These are phyloP conservation scores for Epinephelus moara DNA, from an alignment of 2,113 vertebrate genomes.

Conservation along the genomic window DNA sequence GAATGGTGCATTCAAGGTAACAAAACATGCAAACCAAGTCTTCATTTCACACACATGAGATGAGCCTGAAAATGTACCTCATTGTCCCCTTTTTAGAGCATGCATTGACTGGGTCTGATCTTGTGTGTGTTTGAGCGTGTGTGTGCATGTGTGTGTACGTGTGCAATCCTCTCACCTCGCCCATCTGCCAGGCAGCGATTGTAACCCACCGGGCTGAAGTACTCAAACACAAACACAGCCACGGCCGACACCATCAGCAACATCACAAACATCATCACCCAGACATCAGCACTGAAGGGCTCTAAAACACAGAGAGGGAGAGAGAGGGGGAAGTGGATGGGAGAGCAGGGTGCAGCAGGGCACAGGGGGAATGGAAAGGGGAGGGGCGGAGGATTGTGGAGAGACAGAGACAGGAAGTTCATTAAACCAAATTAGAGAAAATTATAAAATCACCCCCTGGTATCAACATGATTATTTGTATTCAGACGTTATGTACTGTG, in stretches of 20 bases:
- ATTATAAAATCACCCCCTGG: conserved; percentile 19
- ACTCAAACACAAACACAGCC: conserved; percentile 97
- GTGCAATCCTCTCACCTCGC: conserved; percentile 89
- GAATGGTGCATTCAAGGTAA: conserved; percentile 52
- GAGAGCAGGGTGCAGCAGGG: not conserved
- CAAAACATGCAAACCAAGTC: conserved; percentile 1
- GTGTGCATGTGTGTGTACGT: conserved; percentile 3
- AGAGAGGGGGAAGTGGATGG: not conserved
- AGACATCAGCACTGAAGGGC: conserved; percentile 98
- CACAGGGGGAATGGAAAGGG: conserved; percentile 14
- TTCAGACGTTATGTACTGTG: conserved; percentile 7
- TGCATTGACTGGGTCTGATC: conserved; percentile 4
- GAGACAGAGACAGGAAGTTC: conserved; percentile 47
- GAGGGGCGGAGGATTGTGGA: not conserved
- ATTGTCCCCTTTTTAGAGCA: conserved; percentile 33
- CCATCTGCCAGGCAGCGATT: conserved; percentile 99
- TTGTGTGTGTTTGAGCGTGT: conserved; percentile 16
- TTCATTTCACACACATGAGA: conserved; percentile 16
- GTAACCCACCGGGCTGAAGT: conserved; percentile 99
- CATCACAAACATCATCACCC: conserved; percentile 99
- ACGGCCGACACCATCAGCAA: conserved; percentile 97
- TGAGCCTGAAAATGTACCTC: conserved; percentile 26
- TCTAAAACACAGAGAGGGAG: conserved; percentile 81
- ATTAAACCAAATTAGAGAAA: conserved; percentile 44
- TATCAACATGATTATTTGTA: conserved; percentile 46